phyloP scores from a whole-genome alignment of 1,140 invertebrate species.

The Gonioctena quinquepunctata region DNA sequence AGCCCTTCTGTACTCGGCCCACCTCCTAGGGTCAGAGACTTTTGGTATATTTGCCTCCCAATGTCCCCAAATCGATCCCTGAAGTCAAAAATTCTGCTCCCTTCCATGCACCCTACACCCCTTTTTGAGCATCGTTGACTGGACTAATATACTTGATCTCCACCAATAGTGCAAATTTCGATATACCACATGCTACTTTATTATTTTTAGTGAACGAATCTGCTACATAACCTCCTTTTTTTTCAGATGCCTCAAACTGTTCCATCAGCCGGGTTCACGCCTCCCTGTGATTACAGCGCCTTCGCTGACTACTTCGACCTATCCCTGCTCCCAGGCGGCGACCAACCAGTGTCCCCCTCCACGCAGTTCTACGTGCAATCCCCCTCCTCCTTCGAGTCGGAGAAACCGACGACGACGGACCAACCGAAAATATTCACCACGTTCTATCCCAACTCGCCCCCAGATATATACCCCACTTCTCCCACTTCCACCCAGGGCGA shows the following conservation, averaged over 20 bases:
- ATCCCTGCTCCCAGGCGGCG: constrained; percentile 69
- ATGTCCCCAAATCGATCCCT: too few relatives aligned
- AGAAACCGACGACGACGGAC: constrained; percentile 23
- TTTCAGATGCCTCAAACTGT: constrained; percentile 82
- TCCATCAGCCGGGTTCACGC: constrained; percentile 72
- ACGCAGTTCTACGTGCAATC: constrained; percentile 59
- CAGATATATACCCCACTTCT: constrained; percentile 28
- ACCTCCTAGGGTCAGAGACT: too few relatives aligned
- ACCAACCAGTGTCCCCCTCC: constrained; percentile 63
- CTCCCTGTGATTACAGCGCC: constrained; percentile 68
- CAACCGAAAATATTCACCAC: constrained; percentile 50
- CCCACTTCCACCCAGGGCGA: not conserved
- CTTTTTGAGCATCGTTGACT: too few relatives aligned
- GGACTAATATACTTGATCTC: too few relatives aligned
- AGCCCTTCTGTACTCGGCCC: too few relatives aligned
- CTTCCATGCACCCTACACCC: too few relatives aligned
- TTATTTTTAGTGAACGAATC: too few relatives aligned
- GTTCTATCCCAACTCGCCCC: constrained; percentile 30
- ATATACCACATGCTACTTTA: too few relatives aligned
- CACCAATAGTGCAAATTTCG: too few relatives aligned
- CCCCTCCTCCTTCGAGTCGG: constrained; percentile 56
- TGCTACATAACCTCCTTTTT: constrained; percentile 21
- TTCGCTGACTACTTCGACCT: constrained; percentile 73
- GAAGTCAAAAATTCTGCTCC: too few relatives aligned
- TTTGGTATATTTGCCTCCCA: too few relatives aligned